A percentile compares a stretch with the other conserved stretches of the same genome.
Conservation (phyloP, 2,113 vertebrate genomes). For the Uria aalge region DNA sequence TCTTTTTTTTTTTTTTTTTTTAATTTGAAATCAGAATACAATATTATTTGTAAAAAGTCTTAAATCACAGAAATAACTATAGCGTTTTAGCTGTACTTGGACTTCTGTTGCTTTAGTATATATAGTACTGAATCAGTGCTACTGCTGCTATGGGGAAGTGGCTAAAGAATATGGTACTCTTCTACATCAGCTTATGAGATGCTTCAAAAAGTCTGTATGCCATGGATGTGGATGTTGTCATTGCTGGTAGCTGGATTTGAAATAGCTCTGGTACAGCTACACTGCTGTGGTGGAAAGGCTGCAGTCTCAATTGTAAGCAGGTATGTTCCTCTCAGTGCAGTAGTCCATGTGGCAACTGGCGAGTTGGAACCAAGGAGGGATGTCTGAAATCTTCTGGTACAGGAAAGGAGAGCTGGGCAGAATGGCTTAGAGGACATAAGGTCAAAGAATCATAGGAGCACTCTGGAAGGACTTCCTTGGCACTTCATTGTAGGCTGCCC, state of each 20-base stretch:
- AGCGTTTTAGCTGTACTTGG: not conserved
- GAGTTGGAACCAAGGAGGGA: not conserved
- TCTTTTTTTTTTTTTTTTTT: not conserved
- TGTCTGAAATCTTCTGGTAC: not conserved
- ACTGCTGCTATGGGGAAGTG: not conserved
- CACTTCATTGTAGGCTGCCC: not conserved
- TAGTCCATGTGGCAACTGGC: not conserved
- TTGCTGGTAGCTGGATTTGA: not conserved
- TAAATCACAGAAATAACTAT: not conserved
- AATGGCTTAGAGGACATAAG: not conserved
- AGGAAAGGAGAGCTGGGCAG: not conserved
- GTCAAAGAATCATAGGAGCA: not conserved
- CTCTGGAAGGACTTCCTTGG: not conserved
- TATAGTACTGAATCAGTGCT: not conserved
- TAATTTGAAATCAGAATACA: not conserved
- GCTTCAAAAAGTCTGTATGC: not conserved
- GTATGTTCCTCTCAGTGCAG: not conserved
- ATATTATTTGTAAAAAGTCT: not conserved
- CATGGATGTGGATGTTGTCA: not conserved
- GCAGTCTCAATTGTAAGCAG: fast-evolving
- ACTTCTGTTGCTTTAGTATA: not conserved
- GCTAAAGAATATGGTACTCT: not conserved
- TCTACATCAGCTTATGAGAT: not conserved
- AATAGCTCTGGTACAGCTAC: not conserved
- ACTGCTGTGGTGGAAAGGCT: not conserved